A percentile compares a stretch with the other conserved stretches of the same genome.
Conservation (phyloP, 2,888 invertebrate genomes). For the Drosophila macrothrix region DNA sequence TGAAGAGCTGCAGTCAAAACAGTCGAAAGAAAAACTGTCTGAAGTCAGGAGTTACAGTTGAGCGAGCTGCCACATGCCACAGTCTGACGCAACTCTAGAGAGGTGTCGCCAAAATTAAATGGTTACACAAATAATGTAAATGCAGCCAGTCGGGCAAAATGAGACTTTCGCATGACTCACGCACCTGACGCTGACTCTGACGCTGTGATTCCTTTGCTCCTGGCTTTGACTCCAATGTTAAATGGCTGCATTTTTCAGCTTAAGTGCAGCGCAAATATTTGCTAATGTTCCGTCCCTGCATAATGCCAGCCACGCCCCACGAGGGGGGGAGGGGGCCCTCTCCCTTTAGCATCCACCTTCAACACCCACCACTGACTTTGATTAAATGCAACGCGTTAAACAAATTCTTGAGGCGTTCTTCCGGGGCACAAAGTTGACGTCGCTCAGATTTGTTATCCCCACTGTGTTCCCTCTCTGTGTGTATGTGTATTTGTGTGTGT, state of each 20-base stretch:
- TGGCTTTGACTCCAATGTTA: conserved; percentile 44
- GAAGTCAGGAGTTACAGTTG: conserved; percentile 27
- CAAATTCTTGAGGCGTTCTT: conserved; percentile 69
- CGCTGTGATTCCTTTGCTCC: conserved; percentile 34
- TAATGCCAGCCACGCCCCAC: conserved; percentile 49
- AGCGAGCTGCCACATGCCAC: conserved; percentile 20
- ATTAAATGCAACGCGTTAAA: conserved; percentile 72
- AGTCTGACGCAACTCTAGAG: conserved; percentile 28
- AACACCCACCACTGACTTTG: conserved; percentile 53
- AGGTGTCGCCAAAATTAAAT: conserved; percentile 68
- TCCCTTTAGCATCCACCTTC: background rate
- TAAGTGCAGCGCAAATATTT: conserved; percentile 81
- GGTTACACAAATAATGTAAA: conserved; percentile 40
- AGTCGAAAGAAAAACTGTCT: conserved; percentile 30
- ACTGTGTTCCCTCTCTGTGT: conserved; percentile 7
- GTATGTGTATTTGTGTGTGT: background rate
- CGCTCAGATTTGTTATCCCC: conserved; percentile 62
- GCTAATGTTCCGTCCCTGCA: conserved; percentile 70
- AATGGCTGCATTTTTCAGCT: conserved; percentile 70
- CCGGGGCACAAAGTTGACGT: conserved; percentile 42
- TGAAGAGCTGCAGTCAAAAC: conserved; percentile 25
- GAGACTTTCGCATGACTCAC: conserved; percentile 63
- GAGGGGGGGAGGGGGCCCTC: no score
- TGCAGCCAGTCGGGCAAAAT: conserved; percentile 51
- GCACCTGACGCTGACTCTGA: conserved; percentile 52